Percentiles rank a stretch among this genome's conserved stretches.
These are phyloP conservation scores for Amyelois transitella DNA, from an alignment of 1,140 invertebrate genomes.

Conservation along the genomic window DNA sequence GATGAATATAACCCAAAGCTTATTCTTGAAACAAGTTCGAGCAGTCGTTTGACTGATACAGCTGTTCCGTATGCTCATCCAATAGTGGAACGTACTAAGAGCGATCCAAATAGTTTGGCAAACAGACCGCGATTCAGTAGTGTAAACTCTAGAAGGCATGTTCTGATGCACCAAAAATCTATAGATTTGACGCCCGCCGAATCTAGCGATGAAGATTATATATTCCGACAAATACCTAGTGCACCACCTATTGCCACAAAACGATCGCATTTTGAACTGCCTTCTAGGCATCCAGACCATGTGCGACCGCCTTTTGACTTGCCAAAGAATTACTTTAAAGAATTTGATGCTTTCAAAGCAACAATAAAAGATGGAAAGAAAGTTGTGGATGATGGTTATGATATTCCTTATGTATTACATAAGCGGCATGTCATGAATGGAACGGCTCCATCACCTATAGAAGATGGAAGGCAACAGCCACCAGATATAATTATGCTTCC, in stretches of 20 bases:
- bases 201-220: conserved; percentile 85
- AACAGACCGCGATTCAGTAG: conserved; percentile 81
- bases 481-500: conserved; percentile 69
- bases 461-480: conserved; percentile 63
- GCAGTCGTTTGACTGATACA: conserved; percentile 67
- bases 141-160: conserved; percentile 79
- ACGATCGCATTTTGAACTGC: conserved; percentile 81
- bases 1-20: conserved; percentile 78
- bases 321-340: conserved; percentile 77
- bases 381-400: conserved; percentile 72
- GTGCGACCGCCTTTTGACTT: conserved; percentile 74
- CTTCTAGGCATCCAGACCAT: conserved; percentile 63
- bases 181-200: conserved; percentile 88
- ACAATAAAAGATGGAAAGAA: conserved; percentile 65
- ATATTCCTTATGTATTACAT: conserved; percentile 88
- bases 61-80: conserved; percentile 76
- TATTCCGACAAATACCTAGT: conserved; percentile 81
- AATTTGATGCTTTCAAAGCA: conserved; percentile 74
- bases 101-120: conserved; percentile 85
- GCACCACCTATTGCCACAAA: conserved; percentile 80
- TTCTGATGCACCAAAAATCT: conserved; percentile 90
- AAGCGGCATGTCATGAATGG: conserved; percentile 89
- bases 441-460: conserved; percentile 77
- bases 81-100: conserved; percentile 87
- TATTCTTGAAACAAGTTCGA: conserved; percentile 70